Base-by-base conservation (phyloP, 2,113 vertebrate species). In the Caracal caracal region DNA sequence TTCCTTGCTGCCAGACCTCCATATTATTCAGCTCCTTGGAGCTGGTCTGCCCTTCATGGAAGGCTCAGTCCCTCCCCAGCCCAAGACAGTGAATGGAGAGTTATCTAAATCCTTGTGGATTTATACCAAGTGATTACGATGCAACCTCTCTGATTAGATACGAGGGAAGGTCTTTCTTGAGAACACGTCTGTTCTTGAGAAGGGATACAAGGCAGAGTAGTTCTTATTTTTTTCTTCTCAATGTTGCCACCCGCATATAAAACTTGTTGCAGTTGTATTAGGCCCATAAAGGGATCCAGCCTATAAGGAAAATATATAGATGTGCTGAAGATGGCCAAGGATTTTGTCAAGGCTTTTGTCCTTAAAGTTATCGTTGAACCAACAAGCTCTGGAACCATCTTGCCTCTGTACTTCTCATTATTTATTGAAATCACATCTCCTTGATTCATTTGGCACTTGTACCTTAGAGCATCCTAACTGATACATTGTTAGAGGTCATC, bases 31-130 rank as follows among this genome's bases (percentile, higher is more conserved):
- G 15, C 1, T 78, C 4, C 24, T 47, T 33, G 53, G 47, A 90
- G 63, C 22, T 65, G 26, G 17, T 6, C 40, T 79, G 51, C 4
- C 26, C 70, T 83, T 63, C 56, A 3, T 22, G 37, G 56, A 90
- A 89, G 15, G 1, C 12, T 73, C 40, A 94, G 7, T 5, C 20
- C 8, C 10, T 56, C 43, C 40, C 71, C 59, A 47, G 24, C 6
- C 71, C 17, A 70, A 10, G 16, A 2, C 15, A 2, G 0, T 11
- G 5, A 80, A 20, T 37, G 0, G 12, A 5, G 1, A 86, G 49
- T 82, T 12, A 86, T 28, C 22, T 76, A 78, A 92, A 22, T 71
- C 33, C 9, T 37, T 33, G 7, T 17, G 47, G 61, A 47, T 79
- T 30, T 66, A 59, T 40, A 61, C 26, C 28, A 76, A 61, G 35